phyloP scores from a whole-genome alignment of 2,888 invertebrate species.

The Fragum sueziense region DNA sequence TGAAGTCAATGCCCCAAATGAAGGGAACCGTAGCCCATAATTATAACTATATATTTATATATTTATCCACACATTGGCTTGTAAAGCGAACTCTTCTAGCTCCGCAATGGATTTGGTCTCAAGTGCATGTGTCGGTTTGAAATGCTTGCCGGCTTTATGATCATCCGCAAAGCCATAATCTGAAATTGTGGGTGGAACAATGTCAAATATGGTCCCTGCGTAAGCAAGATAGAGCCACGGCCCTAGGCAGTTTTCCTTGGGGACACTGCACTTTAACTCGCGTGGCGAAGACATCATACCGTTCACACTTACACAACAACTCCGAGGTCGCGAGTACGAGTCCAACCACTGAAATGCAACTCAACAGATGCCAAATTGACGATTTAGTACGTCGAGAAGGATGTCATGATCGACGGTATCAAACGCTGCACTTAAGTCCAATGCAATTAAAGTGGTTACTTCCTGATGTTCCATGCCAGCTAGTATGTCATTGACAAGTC shows the following conservation, averaged over 20 bases:
- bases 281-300: background rate
- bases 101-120: too few relatives aligned
- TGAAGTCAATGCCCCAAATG: too few relatives aligned
- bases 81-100: too few relatives aligned
- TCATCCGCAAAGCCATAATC: background rate
- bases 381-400: background rate
- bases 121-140: too few relatives aligned
- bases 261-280: background rate
- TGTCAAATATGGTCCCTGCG: background rate
- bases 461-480: background rate
- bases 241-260: constrained; percentile 1
- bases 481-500: background rate
- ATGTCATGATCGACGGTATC: constrained; percentile 9
- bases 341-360: background rate
- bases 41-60: too few relatives aligned
- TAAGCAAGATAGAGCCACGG: constrained; percentile 9
- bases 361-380: background rate
- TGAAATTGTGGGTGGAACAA: background rate
- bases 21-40: too few relatives aligned
- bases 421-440: background rate
- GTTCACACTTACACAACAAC: background rate
- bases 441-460: background rate
- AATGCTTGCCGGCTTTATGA: background rate
- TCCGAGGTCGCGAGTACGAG: background rate
- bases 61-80: too few relatives aligned